Base-by-base conservation (phyloP, 2,888 invertebrate species). In the Exephanes ischioxanthus region DNA sequence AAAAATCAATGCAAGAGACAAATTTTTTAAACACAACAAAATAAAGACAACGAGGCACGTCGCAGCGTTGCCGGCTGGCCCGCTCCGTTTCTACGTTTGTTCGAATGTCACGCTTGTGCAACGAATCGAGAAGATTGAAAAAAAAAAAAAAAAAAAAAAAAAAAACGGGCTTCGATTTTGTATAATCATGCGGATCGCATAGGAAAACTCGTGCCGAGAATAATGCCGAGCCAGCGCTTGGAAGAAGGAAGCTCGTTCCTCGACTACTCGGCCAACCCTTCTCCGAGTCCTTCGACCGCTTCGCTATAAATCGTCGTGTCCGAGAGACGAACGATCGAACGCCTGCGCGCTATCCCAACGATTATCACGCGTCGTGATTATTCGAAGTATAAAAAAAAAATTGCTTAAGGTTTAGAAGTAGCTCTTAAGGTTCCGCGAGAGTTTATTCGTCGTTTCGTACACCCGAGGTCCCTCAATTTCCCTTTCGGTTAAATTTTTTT, bases 371-470 rank as follows among this genome's bases (percentile, higher is more conserved):
- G 61, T n/a, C 26, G 45, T 73, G 45, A 61, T 45, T 61, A 30
- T 61, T 61, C 45, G n/a, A 41, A 61, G 45, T 61, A 48, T 26
- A 83, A 58, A 37, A 72, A 37, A 53, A 72, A 11, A 45, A 81
- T 80, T 67, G n/a, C 41, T 41, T 72, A 80, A 61, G 48, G 22
- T 41, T 76, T 84, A 75, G 70, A 72, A 45, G 45, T 84, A 80
- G 72, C 61, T 67, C 22, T 58, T 80, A 73, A 61, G 41, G 55
- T 61, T 41, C 67, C 67, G 51, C 70, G 75, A 73, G 82, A 78
- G 75, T 85, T 85, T 66, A 61, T 82, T 82, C 75, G 82, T 79
- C 75, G 53, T 85, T 55, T 55, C 78, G 85, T 76, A 75, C 22
- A 78, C 63, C 66, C 37, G 70, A 75, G 19, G 45, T 78, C 41